Evolutionary conservation across 2,888 invertebrate species (phyloP), one percentile per base, ranked within the genome.

Genomic region (Tyria jacobaeae): DNA sequence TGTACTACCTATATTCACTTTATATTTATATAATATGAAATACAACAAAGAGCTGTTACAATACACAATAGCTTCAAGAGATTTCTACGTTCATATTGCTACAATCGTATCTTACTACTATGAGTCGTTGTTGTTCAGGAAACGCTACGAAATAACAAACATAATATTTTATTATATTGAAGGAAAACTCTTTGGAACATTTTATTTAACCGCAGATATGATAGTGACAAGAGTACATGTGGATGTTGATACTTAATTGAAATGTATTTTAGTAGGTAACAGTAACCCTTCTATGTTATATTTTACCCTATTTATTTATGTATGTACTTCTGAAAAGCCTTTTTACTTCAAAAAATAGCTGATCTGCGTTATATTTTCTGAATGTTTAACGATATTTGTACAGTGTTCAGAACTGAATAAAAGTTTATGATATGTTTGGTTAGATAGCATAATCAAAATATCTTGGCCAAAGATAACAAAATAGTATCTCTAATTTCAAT

Each of bases 61-160:
- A 6, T 14, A 41, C 50, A 57, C 52, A 52, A 59, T 35, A 59
- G 58, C 35, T 52, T 59, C 52, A 52, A 52, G 58, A 59, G 15
- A 52, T 58, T 52, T 51, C 52, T 35, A 47, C 17, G n/a, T 58
- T 41, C 31, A 57, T 57, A 37, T 17, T 27, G 14, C 50, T 44
- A 58, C 24, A 51, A 51, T 58, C 21, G 51, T 57, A 50, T 57
- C 39, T 41, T 27, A 44, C 34, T 17, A n/a, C 55, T 44, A 15
- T 15, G 34, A 55, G 44, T 17, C 31, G 31, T 55, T 12, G 41
- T 47, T 48, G 24, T 34, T 34, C 34, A 44, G 44, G 44, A 44
- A 55, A 31, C 35, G 27, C 17, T 27, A 39, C 25, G n/a, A 17
- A 53, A 41, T 39, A 39, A n/a, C n/a, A n/a, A 12, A 6, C n/a